Base-by-base conservation (phyloP, 2,113 vertebrate species). In the Sinocyclocheilus grahami region DNA sequence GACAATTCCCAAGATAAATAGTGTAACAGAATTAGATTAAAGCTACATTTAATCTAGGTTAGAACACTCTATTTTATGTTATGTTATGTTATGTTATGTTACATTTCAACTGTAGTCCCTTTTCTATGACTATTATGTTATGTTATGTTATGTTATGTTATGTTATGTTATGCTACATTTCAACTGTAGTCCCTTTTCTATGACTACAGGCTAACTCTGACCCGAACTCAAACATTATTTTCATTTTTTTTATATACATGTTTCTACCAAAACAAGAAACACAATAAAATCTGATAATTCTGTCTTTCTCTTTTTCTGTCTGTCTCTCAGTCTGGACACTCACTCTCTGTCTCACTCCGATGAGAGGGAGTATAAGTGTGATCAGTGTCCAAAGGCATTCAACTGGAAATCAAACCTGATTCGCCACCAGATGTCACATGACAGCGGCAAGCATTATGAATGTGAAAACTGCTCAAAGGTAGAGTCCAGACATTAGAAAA, bases 331-430 rank as follows among this genome's bases (percentile, higher is more conserved):
- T 93, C 94, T 99, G 94, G 98, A 99, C 93, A 96, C 97, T 88
- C 98, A 99, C 92, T 95, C 96, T 91, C 93, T 98, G 90, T 97
- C 96, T 1, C 97, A 99, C 93, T 97, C 96, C 0, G 98, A 99
- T 90, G 97, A 99, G 91, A 91, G 98, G 6, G 98, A 99, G 90
- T 99, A 48, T 48, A 48, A 48, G 11, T 48, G 46, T 48, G 46
- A 48, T 48, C 46, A 48, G 46, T 48, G 46, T 22, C 98, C 98
- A 84, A 99, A 99, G 94, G 98, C 98, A 90, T 99, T 99, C 96
- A 99, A 99, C 97, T 99, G 98, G 98, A 99, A 99, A 93, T 99
- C 98, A 91, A 99, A 99, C 95, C 96, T 99, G 94, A 99, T 99
- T 87, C 98, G 98, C 81, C 98, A 99, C 95, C 98, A 99, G 92